Percentiles rank a stretch among this genome's conserved stretches.
Evolutionary conservation across 2,888 invertebrate species (phyloP).

Genomic region (Campaea margaritaria): DNA sequence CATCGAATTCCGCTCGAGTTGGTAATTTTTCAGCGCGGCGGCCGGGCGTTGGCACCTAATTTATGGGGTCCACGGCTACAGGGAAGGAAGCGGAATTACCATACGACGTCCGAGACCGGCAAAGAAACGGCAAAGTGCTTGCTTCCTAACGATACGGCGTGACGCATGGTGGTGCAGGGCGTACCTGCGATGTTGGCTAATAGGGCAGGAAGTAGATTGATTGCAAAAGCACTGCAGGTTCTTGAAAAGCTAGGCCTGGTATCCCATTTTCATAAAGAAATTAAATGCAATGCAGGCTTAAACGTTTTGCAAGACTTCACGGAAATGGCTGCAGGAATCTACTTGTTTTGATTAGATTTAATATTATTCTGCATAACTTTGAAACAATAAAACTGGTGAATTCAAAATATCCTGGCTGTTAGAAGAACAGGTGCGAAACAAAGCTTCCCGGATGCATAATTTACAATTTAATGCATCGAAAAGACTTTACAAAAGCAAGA

Average conservation of each 20-base stretch:
- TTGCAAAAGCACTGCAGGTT: background rate
- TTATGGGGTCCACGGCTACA: slow-evolving; percentile 69
- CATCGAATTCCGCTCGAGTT: slow-evolving; percentile 63
- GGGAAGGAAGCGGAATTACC: slow-evolving; percentile 82
- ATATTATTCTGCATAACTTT: too few relatives aligned
- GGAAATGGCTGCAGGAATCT: too few relatives aligned
- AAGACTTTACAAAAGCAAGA: background rate
- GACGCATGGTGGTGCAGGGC: slow-evolving; percentile 52
- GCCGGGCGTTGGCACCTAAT: slow-evolving; percentile 75
- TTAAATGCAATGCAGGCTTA: background rate
- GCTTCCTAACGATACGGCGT: slow-evolving; percentile 65
- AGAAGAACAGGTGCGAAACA: too few relatives aligned
- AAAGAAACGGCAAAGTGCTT: slow-evolving; percentile 64
- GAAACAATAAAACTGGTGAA: too few relatives aligned
- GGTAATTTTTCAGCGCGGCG: slow-evolving; percentile 78
- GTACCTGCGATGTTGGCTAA: slow-evolving; percentile 5
- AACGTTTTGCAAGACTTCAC: too few relatives aligned
- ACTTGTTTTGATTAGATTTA: too few relatives aligned
- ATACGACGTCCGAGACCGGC: slow-evolving; percentile 75
- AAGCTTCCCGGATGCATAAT: too few relatives aligned
- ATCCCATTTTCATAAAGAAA: background rate
- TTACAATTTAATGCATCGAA: too few relatives aligned
- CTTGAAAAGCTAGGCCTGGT: background rate
- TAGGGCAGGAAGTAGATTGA: slow-evolving; percentile 12
- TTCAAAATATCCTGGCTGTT: too few relatives aligned